A percentile compares a stretch with the other conserved stretches of the same genome.
phyloP scores from a whole-genome alignment of 2,888 invertebrate genomes.

The Drosophila mulleri region DNA sequence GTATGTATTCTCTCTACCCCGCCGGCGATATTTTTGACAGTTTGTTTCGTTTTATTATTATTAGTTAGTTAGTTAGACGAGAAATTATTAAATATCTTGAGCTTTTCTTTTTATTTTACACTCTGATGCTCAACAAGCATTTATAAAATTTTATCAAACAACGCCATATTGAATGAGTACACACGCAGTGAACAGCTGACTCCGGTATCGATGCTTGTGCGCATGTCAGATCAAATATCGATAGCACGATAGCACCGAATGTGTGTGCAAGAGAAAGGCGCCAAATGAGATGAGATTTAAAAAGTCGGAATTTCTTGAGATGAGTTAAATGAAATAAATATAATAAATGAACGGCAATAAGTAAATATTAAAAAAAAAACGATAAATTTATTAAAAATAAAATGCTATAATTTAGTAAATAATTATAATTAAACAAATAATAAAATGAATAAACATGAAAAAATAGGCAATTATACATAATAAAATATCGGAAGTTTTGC shows the following conservation, averaged over 20 bases:
- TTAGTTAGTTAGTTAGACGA: neutral
- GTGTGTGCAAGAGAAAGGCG: slow-evolving; percentile 21
- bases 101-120: neutral
- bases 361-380: neutral
- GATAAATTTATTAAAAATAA: too few relatives aligned
- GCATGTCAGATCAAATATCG: slow-evolving; percentile 52
- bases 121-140: slow-evolving; percentile 16
- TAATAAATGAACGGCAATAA: neutral
- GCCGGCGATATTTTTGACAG: neutral
- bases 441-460: too few relatives aligned
- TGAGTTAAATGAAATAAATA: neutral
- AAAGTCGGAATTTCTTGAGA: neutral
- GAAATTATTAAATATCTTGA: neutral
- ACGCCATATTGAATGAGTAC: slow-evolving; percentile 74
- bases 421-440: too few relatives aligned
- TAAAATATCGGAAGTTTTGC: too few relatives aligned
- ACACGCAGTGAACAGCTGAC: slow-evolving; percentile 65
- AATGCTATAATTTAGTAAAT: too few relatives aligned
- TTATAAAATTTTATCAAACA: slow-evolving; percentile 50
- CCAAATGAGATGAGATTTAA: slow-evolving; percentile 28
- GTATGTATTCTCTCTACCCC: neutral
- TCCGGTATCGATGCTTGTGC: slow-evolving; percentile 56
- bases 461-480: too few relatives aligned
- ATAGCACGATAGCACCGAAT: slow-evolving; percentile 28
- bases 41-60: neutral